Evolutionary conservation across 2,888 invertebrate genomes (phyloP), one percentile per base, ranked within the genome.

Genomic region (Drosophila monieri): DNA sequence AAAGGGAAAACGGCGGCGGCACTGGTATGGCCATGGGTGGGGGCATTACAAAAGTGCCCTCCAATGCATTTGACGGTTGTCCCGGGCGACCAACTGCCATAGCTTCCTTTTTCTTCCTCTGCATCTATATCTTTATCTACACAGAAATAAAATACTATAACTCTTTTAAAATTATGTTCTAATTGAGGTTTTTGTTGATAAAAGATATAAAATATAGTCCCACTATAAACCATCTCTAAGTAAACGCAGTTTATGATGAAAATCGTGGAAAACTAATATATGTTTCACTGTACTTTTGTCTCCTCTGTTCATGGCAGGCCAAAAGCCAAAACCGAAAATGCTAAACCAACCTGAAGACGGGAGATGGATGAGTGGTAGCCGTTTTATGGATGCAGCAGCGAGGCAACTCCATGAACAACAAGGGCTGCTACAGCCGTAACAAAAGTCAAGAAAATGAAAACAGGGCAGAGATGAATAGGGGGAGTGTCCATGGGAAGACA

Each of bases 1-100:
- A 15, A 47, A 25, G 68, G 39, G 21, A 15, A 6, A 15, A 27
- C 27, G 27, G 27, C 27, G 27, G 27, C 27, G 27, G 27, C 2
- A 9, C 9, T 27, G 27, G 27, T 6, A 27, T 27, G 58, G 41
- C n/a, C 6, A 35, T 27, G 27, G 27, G 27, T n/a, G 46, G 44
- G 10, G 47, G 48, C 35, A 59, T 53, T 30, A 56, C 44, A 77
- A 52, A 65, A 74, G 71, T 66, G 57, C 35, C 48, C 57, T 52
- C 69, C 70, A 73, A 77, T 84, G 85, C 70, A 73, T 74, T 70
- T 67, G 73, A 73, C 78, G 75, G 86, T 80, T 76, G 70, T 85
- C 81, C 83, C 85, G 51, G 71, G 88, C 57, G 81, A 87, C 81
- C 78, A 68, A 51, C 56, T 49, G 21, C 57, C 74, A 52, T 30